phyloP scores from a whole-genome alignment of 2,113 vertebrate species.

The Microtus ochrogaster region DNA sequence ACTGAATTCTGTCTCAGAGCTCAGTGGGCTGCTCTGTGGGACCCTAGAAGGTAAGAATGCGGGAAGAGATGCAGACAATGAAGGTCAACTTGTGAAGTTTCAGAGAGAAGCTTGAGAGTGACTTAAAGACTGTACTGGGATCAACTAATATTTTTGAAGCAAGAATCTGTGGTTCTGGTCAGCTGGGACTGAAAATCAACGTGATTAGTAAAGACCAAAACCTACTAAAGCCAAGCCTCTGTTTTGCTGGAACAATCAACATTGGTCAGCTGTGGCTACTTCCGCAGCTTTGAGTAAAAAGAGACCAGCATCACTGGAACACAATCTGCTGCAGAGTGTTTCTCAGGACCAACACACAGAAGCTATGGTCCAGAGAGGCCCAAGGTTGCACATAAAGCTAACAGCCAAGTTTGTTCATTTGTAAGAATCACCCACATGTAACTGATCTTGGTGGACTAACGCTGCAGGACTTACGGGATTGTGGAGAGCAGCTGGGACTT shows the following conservation, averaged over 20 bases:
- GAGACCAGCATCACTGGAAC: background rate
- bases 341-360: background rate
- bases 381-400: background rate
- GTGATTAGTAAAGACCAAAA: background rate
- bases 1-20: background rate
- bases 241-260: background rate
- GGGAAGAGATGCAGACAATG: background rate
- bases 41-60: background rate
- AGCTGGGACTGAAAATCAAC: background rate
- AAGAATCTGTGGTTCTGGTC: background rate
- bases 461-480: background rate
- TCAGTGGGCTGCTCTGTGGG: background rate
- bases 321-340: background rate
- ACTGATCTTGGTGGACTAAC: background rate
- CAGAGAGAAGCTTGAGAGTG: background rate
- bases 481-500: background rate
- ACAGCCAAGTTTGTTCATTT: background rate
- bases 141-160: background rate
- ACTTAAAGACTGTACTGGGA: background rate
- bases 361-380: background rate
- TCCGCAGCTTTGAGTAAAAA: background rate
- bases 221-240: background rate
- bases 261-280: background rate
- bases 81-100: background rate
- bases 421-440: background rate